Conservation (phyloP, 2,888 invertebrate genomes). For the Tridacna gigas region DNA sequence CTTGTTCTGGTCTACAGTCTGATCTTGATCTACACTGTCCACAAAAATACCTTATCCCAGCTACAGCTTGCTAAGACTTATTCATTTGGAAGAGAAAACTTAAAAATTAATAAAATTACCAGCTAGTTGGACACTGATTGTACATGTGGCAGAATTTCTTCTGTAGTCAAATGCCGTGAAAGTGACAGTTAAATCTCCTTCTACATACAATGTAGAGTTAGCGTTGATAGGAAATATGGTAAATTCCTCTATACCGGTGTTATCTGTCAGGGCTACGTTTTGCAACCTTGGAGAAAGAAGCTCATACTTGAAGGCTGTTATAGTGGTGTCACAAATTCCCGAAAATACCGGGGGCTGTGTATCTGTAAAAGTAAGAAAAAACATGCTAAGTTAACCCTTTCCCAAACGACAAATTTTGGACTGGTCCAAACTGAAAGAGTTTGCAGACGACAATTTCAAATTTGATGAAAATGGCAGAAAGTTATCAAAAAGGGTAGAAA, state of each 20-base stretch:
- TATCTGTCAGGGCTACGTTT: slow-evolving; percentile 58
- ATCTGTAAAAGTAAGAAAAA: slow-evolving; percentile 51
- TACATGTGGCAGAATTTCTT: slow-evolving; percentile 97
- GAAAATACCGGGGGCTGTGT: slow-evolving; percentile 49
- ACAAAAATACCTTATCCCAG: too few relatives aligned
- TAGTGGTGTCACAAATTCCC: background rate
- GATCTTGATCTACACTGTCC: too few relatives aligned
- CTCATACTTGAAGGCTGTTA: slow-evolving; percentile 23
- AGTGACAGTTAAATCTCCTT: slow-evolving; percentile 88
- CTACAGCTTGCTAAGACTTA: too few relatives aligned
- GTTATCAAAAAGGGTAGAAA: too few relatives aligned
- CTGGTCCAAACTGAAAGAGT: too few relatives aligned
- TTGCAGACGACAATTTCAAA: too few relatives aligned
- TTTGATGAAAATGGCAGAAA: too few relatives aligned
- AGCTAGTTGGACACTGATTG: slow-evolving; percentile 27
- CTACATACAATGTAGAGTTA: slow-evolving; percentile 47
- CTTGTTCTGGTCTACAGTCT: too few relatives aligned
- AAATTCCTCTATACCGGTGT: slow-evolving; percentile 55
- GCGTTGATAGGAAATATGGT: slow-evolving; percentile 64
- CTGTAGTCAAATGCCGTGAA: slow-evolving; percentile 98
- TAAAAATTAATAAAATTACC: slow-evolving; percentile 55
- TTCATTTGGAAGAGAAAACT: too few relatives aligned
- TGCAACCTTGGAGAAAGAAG: slow-evolving; percentile 25
- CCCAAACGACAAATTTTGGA: background rate
- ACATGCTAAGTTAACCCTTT: slow-evolving; percentile 27